Percentiles rank a stretch among this genome's conserved stretches.
These are phyloP conservation scores for Rhingia rostrata DNA, from an alignment of 2,888 invertebrate genomes.

Conservation along the genomic window DNA sequence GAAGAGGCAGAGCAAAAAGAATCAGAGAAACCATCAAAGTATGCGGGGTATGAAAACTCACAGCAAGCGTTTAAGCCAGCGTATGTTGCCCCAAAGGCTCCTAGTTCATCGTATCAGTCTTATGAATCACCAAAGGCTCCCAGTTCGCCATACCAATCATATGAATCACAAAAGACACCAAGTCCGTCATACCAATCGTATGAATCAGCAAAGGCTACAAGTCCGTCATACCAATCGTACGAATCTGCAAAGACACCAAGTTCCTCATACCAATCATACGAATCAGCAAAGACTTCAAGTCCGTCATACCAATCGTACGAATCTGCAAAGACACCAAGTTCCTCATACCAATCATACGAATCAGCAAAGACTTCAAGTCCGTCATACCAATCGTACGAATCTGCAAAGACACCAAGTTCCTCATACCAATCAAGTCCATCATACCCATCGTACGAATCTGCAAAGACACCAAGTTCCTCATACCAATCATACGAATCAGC, in stretches of 20 bases:
- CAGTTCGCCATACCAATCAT: too few species aligned
- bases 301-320: neutral
- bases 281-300: too few species aligned
- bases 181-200: too few species aligned
- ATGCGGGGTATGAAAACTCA: slow-evolving; percentile 29
- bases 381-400: slow-evolving; percentile 22
- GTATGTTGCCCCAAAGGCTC: too few species aligned
- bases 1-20: slow-evolving; percentile 31
- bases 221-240: too few species aligned
- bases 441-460: neutral
- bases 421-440: slow-evolving; percentile 6
- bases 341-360: slow-evolving; percentile 12
- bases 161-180: too few species aligned
- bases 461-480: slow-evolving; percentile 8
- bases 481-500: slow-evolving; percentile 19
- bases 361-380: neutral
- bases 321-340: neutral
- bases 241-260: too few species aligned
- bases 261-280: too few species aligned
- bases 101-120: too few species aligned
- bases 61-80: slow-evolving; percentile 23
- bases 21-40: slow-evolving; percentile 4
- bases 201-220: too few species aligned
- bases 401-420: slow-evolving; percentile 9
- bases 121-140: too few species aligned